Evolutionary conservation across 2,113 vertebrate species (phyloP), one percentile per base, ranked within the genome.

Genomic region (Oostethus manadensis): DNA sequence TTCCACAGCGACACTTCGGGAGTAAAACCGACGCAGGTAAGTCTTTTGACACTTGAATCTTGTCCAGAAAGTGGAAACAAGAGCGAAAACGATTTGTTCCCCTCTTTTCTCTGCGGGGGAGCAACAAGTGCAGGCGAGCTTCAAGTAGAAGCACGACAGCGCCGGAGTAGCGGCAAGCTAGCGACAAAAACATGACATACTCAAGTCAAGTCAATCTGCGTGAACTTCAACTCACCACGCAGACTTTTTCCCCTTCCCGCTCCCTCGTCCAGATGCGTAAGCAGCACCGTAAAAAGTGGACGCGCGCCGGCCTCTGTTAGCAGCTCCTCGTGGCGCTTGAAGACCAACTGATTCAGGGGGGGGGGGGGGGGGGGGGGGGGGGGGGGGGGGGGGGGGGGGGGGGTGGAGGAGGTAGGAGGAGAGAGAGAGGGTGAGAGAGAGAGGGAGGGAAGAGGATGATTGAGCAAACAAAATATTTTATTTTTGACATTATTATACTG

Each of bases 271-370:
- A 13, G 47, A 60, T 53, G 60, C 1, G 20, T 49, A 51, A 72
- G 62, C 18, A 54, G 64, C 71, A 47, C 62, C 74, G 76, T 76
- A 70, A 73, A 74, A 83, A 72, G 76, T 79, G 20, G 55, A 62
- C 46, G 35, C 8, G 54, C 64, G 6, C 53, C n/a, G n/a, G n/a
- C n/a, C 55, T 49, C 15, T 33, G 6, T 11, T 22, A 74, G 74
- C 73, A 76, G 73, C 72, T 60, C 84, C 84, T 84, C 86, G 89
- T 89, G 85, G 85, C 84, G 86, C 58, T 59, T 68, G 61, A 43
- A 46, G 50, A 70, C 60, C 35, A 66, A 70, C 63, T 66, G 72
- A 71, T 85, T 82, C 73, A 83, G 80, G 78, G 68, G 70, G 72
- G 53, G n/a, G n/a, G n/a, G n/a, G 62, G 62, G 40, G 62, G 67